These are phyloP conservation scores for Drosophila novamexicana DNA, from an alignment of 1,140 invertebrate genomes.

Conservation along the genomic window DNA sequence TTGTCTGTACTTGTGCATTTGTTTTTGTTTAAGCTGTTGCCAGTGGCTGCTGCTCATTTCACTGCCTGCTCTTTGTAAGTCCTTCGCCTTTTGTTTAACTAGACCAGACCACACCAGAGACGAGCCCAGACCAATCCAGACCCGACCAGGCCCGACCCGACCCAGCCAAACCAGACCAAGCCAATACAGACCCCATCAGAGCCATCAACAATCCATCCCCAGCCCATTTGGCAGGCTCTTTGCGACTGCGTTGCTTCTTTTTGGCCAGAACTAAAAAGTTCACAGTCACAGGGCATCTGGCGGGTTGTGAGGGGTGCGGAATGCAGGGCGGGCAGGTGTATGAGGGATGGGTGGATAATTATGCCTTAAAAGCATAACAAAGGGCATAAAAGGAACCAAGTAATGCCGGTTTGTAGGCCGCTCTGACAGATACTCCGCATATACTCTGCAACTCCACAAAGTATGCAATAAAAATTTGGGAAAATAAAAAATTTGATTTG, in stretches of 20 bases:
- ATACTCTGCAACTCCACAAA: not conserved
- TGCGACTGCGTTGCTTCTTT: constrained; percentile 15
- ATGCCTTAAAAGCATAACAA: constrained; percentile 32
- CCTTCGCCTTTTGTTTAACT: constrained; percentile 48
- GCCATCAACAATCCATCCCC: constrained; percentile 25
- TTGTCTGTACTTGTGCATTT: not conserved
- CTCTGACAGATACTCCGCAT: not conserved
- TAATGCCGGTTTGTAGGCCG: not conserved
- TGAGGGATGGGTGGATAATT: not conserved
- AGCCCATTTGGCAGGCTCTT: constrained; percentile 16
- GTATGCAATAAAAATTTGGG: constrained; percentile 1
- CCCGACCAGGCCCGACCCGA: not conserved
- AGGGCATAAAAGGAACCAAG: constrained; percentile 11
- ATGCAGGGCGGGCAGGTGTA: not conserved
- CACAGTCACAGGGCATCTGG: not conserved
- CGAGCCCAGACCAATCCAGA: constrained; percentile 12
- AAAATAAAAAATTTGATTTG: not conserved
- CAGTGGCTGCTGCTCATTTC: constrained; percentile 38
- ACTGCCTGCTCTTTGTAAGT: constrained; percentile 33
- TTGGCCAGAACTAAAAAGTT: constrained; percentile 18
- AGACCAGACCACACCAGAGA: constrained; percentile 17
- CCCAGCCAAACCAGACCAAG: not conserved
- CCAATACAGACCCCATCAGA: constrained; percentile 2
- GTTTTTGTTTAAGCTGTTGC: constrained; percentile 19
- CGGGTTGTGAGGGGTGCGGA: not conserved